A percentile compares a stretch with the other conserved stretches of the same genome.
phyloP scores from a whole-genome alignment of 1,140 invertebrate genomes.

The Macrosteles quadrilineatus region DNA sequence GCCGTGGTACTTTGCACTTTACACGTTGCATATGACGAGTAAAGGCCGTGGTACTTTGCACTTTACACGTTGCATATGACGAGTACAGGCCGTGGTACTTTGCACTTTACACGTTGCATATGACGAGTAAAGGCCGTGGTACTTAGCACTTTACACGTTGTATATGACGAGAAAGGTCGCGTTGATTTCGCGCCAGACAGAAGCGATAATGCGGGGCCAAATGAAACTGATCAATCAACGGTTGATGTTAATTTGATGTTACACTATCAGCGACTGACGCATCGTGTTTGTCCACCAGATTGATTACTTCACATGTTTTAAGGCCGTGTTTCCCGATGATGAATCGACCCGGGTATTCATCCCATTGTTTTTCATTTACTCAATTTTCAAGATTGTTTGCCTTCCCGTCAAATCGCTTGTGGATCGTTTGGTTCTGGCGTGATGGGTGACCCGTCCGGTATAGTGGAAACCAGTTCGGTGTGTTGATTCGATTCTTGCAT shows the following conservation, averaged over 20 bases:
- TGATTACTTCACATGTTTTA: slow-evolving; percentile 26
- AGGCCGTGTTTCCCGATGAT: slow-evolving; percentile 13
- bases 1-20: too few relatives aligned
- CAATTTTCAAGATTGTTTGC: slow-evolving; percentile 2
- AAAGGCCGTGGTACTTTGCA: too few relatives aligned
- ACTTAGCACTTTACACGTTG: too few relatives aligned
- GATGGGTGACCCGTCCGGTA: not conserved
- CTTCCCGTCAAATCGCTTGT: not conserved
- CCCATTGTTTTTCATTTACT: slow-evolving; percentile 14
- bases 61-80: too few relatives aligned
- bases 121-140: too few relatives aligned
- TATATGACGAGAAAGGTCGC: too few relatives aligned
- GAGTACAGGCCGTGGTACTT: too few relatives aligned
- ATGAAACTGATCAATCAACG: slow-evolving; percentile 22
- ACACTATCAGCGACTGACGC: slow-evolving; percentile 21
- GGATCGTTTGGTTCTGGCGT: not conserved
- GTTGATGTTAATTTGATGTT: slow-evolving; percentile 20
- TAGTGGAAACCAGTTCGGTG: too few relatives aligned
- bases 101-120: too few relatives aligned
- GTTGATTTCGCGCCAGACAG: not conserved
- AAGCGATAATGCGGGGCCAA: not conserved
- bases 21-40: too few relatives aligned
- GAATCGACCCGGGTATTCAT: slow-evolving; percentile 2
- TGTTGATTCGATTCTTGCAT: too few relatives aligned
- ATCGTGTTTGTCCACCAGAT: slow-evolving; percentile 21